phyloP scores from a whole-genome alignment of 37 sponge, comb jelly and placozoan species.

The Aplysina aerophoba region DNA sequence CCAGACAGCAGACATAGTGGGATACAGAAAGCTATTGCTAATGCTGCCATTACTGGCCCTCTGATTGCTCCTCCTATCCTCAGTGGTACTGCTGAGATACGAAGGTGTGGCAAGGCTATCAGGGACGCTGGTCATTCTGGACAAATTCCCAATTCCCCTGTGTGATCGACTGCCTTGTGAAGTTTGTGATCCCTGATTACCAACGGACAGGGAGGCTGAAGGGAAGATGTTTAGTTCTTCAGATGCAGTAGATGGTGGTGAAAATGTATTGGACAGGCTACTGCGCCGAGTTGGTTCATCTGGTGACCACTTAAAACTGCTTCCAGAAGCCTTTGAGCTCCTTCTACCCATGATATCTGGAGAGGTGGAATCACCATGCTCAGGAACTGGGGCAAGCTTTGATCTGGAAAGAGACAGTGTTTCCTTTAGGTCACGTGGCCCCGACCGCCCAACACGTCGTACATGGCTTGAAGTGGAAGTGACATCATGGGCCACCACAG shows the following conservation, averaged over 20 bases:
- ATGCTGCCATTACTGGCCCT: neutral
- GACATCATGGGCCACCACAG: neutral
- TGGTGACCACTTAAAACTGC: conserved; percentile 22
- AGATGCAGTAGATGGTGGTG: neutral
- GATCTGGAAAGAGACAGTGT: conserved; percentile 2
- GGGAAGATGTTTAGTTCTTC: conserved; percentile 8
- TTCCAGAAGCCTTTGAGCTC: conserved; percentile 6
- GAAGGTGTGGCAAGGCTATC: no score
- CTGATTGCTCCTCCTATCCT: neutral
- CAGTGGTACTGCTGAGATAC: no score
- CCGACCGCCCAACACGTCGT: neutral
- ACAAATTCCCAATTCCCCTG: neutral
- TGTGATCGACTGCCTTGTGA: conserved; percentile 5
- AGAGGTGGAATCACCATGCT: neutral
- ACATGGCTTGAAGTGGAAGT: neutral
- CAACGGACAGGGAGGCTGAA: conserved; percentile 9
- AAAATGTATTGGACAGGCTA: neutral
- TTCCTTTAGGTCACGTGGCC: conserved; percentile 28
- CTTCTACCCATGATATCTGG: neutral
- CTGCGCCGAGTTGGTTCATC: neutral
- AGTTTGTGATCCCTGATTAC: neutral
- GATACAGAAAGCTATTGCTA: neutral
- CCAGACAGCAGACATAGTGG: neutral
- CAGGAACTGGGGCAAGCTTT: conserved; percentile 18
- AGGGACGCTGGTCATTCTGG: neutral